Evolutionary conservation across 1,140 invertebrate genomes (phyloP).

Genomic region (Mycetomoellerius zeteki): DNA sequence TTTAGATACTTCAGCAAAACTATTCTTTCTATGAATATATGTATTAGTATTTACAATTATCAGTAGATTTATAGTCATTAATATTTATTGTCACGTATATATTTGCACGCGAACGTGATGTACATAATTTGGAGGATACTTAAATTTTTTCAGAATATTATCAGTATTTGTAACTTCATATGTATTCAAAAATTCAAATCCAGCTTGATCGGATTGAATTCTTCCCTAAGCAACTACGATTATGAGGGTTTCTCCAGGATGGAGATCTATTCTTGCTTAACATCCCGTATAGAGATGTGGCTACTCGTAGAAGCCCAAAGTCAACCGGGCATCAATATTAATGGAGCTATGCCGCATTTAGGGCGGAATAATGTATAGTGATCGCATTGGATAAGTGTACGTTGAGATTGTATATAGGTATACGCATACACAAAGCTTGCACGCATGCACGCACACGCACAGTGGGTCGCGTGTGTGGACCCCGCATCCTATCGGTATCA

Average conservation of each 20-base stretch:
- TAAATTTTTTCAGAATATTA: neutral
- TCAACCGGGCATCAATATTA: constrained; percentile 68
- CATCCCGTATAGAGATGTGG: constrained; percentile 41
- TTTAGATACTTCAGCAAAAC: too few species aligned
- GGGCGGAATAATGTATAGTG: constrained; percentile 72
- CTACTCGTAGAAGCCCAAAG: constrained; percentile 40
- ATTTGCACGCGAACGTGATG: neutral
- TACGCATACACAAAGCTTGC: constrained; percentile 11
- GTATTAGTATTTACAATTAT: neutral
- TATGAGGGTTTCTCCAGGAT: neutral
- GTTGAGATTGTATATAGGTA: constrained; percentile 40
- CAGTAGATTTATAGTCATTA: too few species aligned
- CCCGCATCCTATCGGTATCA: constrained; percentile 37
- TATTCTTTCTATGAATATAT: neutral
- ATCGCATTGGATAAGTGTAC: constrained; percentile 58
- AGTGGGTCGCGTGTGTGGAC: too few species aligned
- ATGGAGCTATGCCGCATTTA: constrained; percentile 67
- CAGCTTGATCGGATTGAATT: neutral
- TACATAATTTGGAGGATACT: neutral
- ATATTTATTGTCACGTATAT: neutral
- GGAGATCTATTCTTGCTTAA: constrained; percentile 52
- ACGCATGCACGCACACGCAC: neutral
- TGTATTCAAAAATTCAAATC: neutral
- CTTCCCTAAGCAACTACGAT: constrained; percentile 4
- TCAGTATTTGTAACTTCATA: neutral